phyloP scores from a whole-genome alignment of 1,140 invertebrate species.

The Phenacoccus solenopsis region DNA sequence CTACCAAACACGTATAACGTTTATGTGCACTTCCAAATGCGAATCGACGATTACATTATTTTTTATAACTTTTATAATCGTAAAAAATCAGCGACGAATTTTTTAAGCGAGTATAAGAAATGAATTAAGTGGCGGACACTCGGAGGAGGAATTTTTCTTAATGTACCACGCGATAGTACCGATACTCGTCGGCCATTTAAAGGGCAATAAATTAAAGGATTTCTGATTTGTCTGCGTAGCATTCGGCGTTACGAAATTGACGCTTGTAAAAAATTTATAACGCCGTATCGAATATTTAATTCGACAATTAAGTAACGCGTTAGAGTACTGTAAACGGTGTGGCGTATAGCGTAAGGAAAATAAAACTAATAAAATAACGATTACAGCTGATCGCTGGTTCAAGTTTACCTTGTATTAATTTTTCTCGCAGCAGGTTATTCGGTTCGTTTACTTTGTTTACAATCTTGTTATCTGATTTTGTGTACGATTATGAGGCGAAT shows the following conservation, averaged over 20 bases:
- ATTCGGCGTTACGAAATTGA: background rate
- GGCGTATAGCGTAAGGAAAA: background rate
- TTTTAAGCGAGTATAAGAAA: too few species aligned
- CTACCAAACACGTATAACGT: too few species aligned
- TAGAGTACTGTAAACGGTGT: background rate
- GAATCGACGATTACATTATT: too few species aligned
- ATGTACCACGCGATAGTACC: too few species aligned
- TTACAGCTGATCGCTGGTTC: conserved; percentile 1
- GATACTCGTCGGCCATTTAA: too few species aligned
- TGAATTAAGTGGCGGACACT: too few species aligned
- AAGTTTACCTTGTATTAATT: conserved; percentile 12
- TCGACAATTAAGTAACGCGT: background rate
- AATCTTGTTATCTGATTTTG: conserved; percentile 9
- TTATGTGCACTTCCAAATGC: too few species aligned
- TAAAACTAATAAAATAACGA: background rate
- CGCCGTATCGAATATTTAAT: background rate
- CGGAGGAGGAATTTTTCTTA: too few species aligned
- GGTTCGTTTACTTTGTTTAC: conserved; percentile 7
- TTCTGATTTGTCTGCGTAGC: too few species aligned
- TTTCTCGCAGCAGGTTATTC: conserved; percentile 7
- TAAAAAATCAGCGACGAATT: too few species aligned
- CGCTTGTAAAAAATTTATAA: background rate
- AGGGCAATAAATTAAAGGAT: too few species aligned
- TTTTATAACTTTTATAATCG: too few species aligned
- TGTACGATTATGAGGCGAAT: background rate